These are phyloP conservation scores for Dolichoris vasculosae DNA, from an alignment of 1,140 invertebrate species.

Conservation along the genomic window DNA sequence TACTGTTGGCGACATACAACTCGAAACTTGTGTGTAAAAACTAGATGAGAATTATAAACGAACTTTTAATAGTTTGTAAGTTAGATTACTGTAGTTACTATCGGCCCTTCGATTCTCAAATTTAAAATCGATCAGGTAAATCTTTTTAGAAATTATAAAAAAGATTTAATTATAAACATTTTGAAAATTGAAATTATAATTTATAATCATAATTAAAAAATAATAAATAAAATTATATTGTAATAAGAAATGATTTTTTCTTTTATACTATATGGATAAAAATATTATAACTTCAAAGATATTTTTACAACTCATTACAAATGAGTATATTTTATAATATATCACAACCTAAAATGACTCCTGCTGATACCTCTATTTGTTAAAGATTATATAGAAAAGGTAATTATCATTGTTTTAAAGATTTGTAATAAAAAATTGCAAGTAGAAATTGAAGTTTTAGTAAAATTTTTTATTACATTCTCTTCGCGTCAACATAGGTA, in stretches of 20 bases:
- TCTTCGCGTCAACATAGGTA: background rate
- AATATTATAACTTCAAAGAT: too few relatives aligned
- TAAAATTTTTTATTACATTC: background rate
- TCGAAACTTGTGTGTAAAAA: background rate
- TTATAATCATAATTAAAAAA: too few relatives aligned
- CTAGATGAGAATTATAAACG: background rate
- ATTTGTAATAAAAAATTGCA: background rate
- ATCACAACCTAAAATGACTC: too few relatives aligned
- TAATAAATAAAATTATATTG: too few relatives aligned
- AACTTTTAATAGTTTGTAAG: background rate
- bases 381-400: too few relatives aligned
- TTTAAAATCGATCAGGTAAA: background rate
- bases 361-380: too few relatives aligned
- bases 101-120: background rate
- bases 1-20: background rate
- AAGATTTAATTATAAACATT: too few relatives aligned
- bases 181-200: background rate
- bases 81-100: background rate
- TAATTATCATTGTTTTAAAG: too few relatives aligned
- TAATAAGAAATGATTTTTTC: background rate
- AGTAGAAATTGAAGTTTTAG: background rate
- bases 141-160: too few relatives aligned
- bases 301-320: too few relatives aligned
- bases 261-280: too few relatives aligned
- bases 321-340: too few relatives aligned